Evolutionary conservation across 1,140 invertebrate genomes (phyloP), one percentile per base, ranked within the genome.

Genomic region (Bombus vancouverensis): DNA sequence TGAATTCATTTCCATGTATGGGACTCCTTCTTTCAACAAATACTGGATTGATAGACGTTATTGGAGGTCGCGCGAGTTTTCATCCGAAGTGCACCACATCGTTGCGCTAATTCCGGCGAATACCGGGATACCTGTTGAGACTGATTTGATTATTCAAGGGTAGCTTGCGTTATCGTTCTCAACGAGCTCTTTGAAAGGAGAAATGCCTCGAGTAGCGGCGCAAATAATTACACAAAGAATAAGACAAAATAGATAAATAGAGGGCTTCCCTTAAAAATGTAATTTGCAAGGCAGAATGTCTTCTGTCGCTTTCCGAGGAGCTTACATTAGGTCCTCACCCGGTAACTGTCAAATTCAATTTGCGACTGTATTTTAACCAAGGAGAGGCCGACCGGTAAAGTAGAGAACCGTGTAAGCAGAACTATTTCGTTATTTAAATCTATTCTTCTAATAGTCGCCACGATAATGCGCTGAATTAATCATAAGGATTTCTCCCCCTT

Each of bases 371-470:
- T 75, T 81, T 85, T 68, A 81, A 85, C 47, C 44, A 15, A 18
- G 32, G 3, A 37, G 65, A 28, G 68, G 70, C 12, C 65, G 25
- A 32, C 57, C 66, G n/a, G 80, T 66, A 66, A 86, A 90, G 89
- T 90, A 80, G 76, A 77, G 83, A 90, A 90, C 53, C 87, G 89
- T 90, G 86, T 90, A 86, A 86, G 86, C 81, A 90, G 87, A 82
- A 86, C 89, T 90, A 83, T 90, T 90, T 90, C 89, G 84, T 90
- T 90, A 90, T 90, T 90, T 90, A 90, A 90, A 90, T 90, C 83
- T 75, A 87, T 90, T 90, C 89, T 88, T 86, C 86, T 73, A 77
- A 80, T 85, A 85, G 89, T 59, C 78, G 44, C 72, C 57, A 62
- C 84, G 86, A 88, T 90, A 90, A 90, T 90, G 89, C 87, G 89